Conservation (phyloP, 2,113 vertebrate species). For the Promerops cafer region DNA sequence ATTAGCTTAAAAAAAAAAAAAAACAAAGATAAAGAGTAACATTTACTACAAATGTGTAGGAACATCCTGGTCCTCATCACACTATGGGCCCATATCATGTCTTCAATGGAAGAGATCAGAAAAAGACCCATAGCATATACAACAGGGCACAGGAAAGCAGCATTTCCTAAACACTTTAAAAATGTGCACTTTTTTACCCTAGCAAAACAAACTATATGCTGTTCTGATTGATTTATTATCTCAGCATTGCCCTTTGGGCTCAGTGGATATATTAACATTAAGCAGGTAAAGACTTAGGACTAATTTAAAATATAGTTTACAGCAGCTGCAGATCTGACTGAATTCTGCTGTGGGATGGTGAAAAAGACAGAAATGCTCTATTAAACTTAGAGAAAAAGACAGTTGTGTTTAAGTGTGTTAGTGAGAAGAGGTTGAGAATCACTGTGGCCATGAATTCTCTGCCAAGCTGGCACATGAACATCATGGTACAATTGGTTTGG, state of each 20-base stretch:
- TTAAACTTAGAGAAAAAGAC: not conserved
- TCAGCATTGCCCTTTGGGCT: not conserved
- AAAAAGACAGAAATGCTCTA: not conserved
- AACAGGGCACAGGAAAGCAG: not conserved
- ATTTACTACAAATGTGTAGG: not conserved
- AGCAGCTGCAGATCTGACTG: not conserved
- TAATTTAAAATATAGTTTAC: not conserved
- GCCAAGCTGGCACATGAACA: not conserved
- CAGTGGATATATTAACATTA: not conserved
- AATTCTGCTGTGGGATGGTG: not conserved
- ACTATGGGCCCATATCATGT: accelerated
- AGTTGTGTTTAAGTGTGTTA: not conserved
- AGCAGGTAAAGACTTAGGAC: not conserved
- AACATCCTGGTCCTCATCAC: not conserved
- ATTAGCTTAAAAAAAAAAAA: not conserved
- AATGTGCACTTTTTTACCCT: not conserved
- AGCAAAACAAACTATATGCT: not conserved
- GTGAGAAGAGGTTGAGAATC: not conserved
- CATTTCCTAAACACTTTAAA: not conserved
- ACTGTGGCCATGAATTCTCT: not conserved
- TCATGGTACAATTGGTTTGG: not conserved
- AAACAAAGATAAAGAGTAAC: not conserved
- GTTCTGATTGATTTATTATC: not conserved
- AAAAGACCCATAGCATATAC: not conserved
- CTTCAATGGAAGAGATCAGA: not conserved